phyloP scores from a whole-genome alignment of 2,888 invertebrate species.

The Chironomus riparius region DNA sequence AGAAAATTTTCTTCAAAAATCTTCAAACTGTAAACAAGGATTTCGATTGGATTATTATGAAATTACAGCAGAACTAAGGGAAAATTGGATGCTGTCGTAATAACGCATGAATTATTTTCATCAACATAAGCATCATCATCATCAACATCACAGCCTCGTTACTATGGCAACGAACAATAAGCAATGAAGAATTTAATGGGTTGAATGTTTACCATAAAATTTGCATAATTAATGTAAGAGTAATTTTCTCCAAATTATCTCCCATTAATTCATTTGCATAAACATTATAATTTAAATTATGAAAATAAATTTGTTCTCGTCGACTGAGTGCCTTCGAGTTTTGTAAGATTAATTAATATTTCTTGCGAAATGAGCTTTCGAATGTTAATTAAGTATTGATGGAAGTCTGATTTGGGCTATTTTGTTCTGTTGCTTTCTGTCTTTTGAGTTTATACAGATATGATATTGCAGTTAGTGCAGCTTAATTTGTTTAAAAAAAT shows the following conservation, averaged over 20 bases:
- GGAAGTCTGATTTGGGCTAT: no score
- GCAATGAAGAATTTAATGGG: background rate
- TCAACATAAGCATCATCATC: background rate
- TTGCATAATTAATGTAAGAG: conserved; percentile 13
- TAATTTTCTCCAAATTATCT: conserved; percentile 8
- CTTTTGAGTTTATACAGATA: no score
- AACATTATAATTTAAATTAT: background rate
- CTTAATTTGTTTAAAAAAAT: no score
- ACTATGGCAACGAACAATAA: background rate
- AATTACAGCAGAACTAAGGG: background rate
- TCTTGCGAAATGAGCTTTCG: no score
- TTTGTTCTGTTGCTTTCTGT: no score
- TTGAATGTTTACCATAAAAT: conserved; percentile 1
- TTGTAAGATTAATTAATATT: no score
- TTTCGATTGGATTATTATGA: conserved; percentile 11
- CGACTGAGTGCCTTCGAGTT: no score
- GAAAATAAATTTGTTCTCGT: background rate
- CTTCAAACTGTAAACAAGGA: background rate
- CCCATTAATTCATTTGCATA: background rate
- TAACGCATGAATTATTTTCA: background rate
- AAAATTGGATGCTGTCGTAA: background rate
- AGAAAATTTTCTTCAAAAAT: background rate
- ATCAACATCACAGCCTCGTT: background rate
- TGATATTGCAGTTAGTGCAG: no score
- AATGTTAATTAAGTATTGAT: no score